phyloP scores from a whole-genome alignment of 2,797 vertebrate genomes.

The Buceros bicornis region DNA sequence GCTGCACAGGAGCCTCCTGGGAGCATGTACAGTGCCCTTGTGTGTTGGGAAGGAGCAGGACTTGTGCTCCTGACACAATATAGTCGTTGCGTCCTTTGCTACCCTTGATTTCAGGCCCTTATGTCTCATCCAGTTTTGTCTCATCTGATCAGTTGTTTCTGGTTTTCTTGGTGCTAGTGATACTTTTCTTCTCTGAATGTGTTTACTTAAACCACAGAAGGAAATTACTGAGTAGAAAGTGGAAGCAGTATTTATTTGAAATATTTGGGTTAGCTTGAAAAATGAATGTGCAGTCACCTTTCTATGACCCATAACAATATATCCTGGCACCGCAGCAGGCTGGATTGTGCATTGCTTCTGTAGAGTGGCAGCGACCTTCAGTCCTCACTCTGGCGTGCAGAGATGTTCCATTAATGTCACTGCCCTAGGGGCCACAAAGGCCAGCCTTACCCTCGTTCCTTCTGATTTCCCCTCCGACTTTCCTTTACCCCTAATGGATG shows the following conservation, averaged over 20 bases:
- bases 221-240: background rate
- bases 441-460: background rate
- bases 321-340: background rate
- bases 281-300: background rate
- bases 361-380: background rate
- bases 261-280: background rate
- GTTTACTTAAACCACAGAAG: background rate
- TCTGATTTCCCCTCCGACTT: background rate
- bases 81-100: background rate
- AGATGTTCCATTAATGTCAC: accelerated
- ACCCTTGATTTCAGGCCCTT: background rate
- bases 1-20: background rate
- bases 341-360: accelerated
- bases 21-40: background rate
- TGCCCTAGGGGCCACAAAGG: background rate
- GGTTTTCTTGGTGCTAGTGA: background rate
- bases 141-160: background rate
- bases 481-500: background rate
- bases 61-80: no score
- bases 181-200: background rate
- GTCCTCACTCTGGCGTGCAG: background rate
- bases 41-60: background rate
- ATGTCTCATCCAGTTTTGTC: background rate
- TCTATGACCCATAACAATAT: background rate
- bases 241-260: background rate